These are phyloP conservation scores for Craseonycteris thonglongyai DNA, from an alignment of 2,113 vertebrate species.

Conservation along the genomic window DNA sequence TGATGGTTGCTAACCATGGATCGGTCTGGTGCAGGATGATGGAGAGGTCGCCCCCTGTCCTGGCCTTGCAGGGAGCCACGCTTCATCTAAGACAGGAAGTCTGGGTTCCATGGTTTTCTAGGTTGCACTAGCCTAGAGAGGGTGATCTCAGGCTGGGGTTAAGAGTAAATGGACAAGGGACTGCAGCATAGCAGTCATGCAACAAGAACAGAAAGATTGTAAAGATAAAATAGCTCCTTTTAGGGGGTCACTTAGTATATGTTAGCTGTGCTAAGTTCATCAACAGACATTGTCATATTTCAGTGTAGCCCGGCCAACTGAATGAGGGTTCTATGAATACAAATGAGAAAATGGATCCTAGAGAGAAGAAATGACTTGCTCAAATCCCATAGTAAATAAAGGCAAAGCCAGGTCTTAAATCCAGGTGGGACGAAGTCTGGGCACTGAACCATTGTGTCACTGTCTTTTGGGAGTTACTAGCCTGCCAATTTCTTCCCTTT, in stretches of 20 bases:
- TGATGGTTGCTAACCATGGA: background rate
- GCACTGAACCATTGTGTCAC: background rate
- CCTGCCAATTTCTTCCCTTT: background rate
- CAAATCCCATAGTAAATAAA: background rate
- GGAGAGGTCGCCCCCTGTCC: background rate
- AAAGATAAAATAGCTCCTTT: background rate
- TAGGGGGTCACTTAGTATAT: background rate
- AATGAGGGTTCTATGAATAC: background rate
- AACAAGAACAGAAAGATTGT: background rate
- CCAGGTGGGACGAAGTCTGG: background rate
- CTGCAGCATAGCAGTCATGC: rapidly evolving
- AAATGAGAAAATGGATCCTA: background rate
- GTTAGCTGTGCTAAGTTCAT: background rate
- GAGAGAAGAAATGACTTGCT: background rate
- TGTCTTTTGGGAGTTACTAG: background rate
- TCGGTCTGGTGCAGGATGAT: background rate
- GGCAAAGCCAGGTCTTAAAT: background rate
- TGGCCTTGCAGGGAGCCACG: background rate
- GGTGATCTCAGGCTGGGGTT: background rate
- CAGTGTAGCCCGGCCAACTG: background rate
- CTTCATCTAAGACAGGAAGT: background rate
- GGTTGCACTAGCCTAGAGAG: background rate
- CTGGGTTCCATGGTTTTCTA: background rate
- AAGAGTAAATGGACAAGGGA: background rate
- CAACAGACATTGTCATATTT: rapidly evolving